phyloP scores from a whole-genome alignment of 2,113 vertebrate species.

The Bubo scandiacus region DNA sequence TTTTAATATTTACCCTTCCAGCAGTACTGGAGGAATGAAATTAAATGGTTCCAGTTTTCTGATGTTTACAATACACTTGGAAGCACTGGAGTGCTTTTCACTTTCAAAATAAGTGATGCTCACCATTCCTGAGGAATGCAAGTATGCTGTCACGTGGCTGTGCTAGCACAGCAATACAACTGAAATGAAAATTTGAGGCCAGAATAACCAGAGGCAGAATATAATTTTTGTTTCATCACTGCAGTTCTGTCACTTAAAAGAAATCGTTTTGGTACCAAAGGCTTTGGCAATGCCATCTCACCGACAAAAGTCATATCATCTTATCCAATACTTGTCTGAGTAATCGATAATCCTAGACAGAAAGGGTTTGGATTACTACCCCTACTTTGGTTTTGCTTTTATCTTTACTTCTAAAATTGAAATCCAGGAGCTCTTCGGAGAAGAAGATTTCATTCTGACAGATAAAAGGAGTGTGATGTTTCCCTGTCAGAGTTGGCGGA shows the following conservation, averaged over 20 bases:
- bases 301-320: neutral
- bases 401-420: constrained; percentile 44
- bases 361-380: constrained; percentile 1
- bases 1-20: constrained; percentile 31
- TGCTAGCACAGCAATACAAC: neutral
- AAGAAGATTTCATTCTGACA: constrained; percentile 34
- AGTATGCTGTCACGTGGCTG: neutral
- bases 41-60: neutral
- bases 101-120: neutral
- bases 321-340: neutral
- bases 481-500: neutral
- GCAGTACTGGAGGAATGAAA: neutral
- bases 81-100: neutral
- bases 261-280: neutral
- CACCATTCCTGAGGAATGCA: neutral
- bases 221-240: neutral
- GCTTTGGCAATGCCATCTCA: neutral
- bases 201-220: neutral
- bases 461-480: constrained; percentile 16
- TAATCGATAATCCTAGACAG: neutral
- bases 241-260: neutral
- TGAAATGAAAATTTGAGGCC: neutral
- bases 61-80: neutral
- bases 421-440: constrained; percentile 4
- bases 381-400: constrained; percentile 13